Evolutionary conservation across 2,797 vertebrate species (phyloP).

Genomic region (Picus viridis): DNA sequence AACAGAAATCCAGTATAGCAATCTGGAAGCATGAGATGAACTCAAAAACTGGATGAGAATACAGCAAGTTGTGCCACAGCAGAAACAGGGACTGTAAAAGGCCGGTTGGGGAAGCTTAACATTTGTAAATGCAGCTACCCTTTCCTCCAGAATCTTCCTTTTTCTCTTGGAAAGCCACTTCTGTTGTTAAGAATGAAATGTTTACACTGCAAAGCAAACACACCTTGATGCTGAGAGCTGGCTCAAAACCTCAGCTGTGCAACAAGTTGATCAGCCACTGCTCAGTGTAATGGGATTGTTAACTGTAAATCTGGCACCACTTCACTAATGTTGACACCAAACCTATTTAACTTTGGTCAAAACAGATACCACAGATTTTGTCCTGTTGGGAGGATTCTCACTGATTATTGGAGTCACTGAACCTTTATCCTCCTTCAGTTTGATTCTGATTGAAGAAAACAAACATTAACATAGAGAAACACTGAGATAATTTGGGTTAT

Average conservation of each 20-base stretch:
- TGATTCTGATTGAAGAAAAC: not conserved
- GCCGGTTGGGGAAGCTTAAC: not conserved
- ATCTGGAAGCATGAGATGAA: not conserved
- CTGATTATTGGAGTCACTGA: not conserved
- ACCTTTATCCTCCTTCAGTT: not conserved
- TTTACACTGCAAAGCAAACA: not conserved
- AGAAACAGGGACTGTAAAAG: not conserved
- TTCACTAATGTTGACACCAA: not conserved
- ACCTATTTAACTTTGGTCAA: conserved; percentile 11
- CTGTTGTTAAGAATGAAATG: not conserved
- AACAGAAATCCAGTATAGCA: not conserved
- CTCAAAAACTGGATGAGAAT: not conserved
- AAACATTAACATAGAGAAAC: not conserved
- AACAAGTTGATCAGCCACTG: not conserved
- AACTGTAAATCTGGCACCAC: not conserved
- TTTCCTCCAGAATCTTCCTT: not conserved
- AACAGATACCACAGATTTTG: not conserved
- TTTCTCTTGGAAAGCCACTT: not conserved
- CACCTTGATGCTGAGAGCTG: not conserved
- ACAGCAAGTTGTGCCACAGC: not conserved
- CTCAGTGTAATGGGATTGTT: not conserved
- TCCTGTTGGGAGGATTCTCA: not conserved
- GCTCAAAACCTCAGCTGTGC: not conserved
- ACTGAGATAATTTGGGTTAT: not conserved
- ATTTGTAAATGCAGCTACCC: not conserved